Evolutionary conservation across 1,140 invertebrate species (phyloP).

Genomic region (Heliconius melpomene): DNA sequence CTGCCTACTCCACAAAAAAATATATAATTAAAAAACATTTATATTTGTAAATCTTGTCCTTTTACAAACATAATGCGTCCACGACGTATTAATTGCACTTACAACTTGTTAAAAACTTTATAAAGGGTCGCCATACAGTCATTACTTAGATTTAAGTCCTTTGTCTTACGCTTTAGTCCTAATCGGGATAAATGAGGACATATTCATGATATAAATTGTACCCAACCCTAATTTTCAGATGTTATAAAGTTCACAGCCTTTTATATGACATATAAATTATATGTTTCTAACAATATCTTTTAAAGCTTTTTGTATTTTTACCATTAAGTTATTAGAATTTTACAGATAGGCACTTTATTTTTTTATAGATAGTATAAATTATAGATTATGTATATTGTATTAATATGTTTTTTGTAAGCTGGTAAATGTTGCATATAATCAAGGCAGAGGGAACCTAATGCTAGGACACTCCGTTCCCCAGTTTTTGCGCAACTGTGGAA

Average conservation of each 20-base stretch:
- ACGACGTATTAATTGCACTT: not conserved
- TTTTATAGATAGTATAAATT: not conserved
- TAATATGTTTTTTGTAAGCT: too few species aligned
- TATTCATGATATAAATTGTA: constrained; percentile 44
- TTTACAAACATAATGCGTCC: not conserved
- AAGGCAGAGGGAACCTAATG: too few species aligned
- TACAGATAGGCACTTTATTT: not conserved
- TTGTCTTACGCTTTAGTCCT: constrained; percentile 32
- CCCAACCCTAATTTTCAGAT: constrained; percentile 39
- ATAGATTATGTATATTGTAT: not conserved
- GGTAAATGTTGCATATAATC: too few species aligned
- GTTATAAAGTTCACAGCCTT: constrained; percentile 32
- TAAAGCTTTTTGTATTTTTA: not conserved
- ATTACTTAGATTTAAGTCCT: constrained; percentile 34
- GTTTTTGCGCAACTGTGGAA: too few species aligned
- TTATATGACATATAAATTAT: constrained; percentile 23
- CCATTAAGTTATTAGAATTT: not conserved
- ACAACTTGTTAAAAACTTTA: constrained; percentile 30
- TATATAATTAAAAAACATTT: too few species aligned
- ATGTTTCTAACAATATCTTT: not conserved
- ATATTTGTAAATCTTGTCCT: not conserved
- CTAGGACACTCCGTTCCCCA: too few species aligned
- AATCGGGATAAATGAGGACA: constrained; percentile 39
- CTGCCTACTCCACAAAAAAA: too few species aligned
- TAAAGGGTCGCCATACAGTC: constrained; percentile 24